These are phyloP conservation scores for Oppia nitens DNA, from an alignment of 1,140 invertebrate genomes.

Conservation along the genomic window DNA sequence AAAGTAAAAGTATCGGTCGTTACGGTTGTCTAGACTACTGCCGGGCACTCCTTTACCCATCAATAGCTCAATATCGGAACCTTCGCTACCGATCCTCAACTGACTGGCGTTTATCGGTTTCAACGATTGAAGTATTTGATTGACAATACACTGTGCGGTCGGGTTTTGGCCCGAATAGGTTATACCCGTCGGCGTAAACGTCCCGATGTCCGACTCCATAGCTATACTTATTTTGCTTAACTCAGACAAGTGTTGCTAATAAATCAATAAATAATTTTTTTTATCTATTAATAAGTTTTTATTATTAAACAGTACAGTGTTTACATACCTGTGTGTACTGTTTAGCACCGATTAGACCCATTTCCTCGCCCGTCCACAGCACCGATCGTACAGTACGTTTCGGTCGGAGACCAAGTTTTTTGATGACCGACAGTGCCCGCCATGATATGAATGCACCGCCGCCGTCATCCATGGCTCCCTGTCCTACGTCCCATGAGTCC, in stretches of 20 bases:
- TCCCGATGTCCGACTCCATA: too few species aligned
- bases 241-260: slow-evolving; percentile 40
- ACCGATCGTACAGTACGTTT: too few species aligned
- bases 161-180: too few species aligned
- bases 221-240: too few species aligned
- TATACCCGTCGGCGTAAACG: too few species aligned
- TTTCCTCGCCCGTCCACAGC: slow-evolving; percentile 68
- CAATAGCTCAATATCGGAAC: slow-evolving; percentile 47
- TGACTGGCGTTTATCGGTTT: too few species aligned
- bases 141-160: too few species aligned
- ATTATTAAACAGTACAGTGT: neutral
- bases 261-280: slow-evolving; percentile 41
- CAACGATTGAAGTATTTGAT: slow-evolving; percentile 27
- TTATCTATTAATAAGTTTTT: slow-evolving; percentile 28
- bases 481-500: too few species aligned
- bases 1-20: slow-evolving; percentile 60
- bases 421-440: too few species aligned
- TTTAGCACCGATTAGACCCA: slow-evolving; percentile 44
- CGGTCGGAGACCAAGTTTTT: too few species aligned
- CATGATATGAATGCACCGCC: too few species aligned
- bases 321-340: slow-evolving; percentile 37
- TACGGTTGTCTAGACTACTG: slow-evolving; percentile 44
- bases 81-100: slow-evolving; percentile 32
- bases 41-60: slow-evolving; percentile 44
- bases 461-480: too few species aligned